phyloP scores from a whole-genome alignment of 2,797 vertebrate species.

The Acanthis flammea region DNA sequence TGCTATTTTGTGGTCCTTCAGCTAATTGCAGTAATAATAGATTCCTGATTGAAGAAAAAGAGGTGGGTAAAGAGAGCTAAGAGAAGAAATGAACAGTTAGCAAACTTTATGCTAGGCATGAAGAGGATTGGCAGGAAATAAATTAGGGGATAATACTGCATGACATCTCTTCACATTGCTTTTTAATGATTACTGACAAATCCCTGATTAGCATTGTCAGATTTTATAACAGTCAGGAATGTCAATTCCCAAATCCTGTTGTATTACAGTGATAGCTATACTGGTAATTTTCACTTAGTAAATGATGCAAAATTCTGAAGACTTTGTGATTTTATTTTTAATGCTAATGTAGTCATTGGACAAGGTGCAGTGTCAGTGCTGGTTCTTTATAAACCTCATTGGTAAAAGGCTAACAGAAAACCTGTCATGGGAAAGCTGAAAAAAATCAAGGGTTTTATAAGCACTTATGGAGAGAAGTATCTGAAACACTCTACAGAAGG shows the following conservation, averaged over 20 bases:
- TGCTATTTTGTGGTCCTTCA: background rate
- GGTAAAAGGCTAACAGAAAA: background rate
- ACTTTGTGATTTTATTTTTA: background rate
- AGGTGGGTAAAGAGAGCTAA: background rate
- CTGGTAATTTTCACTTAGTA: background rate
- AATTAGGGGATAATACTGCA: background rate
- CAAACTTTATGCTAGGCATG: background rate
- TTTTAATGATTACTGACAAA: background rate
- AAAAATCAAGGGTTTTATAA: background rate
- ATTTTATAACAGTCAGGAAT: background rate
- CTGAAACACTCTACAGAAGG: background rate
- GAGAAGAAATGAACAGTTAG: background rate
- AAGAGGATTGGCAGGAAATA: background rate
- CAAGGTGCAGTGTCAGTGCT: background rate
- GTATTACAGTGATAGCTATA: background rate
- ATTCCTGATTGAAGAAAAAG: background rate
- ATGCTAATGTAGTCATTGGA: background rate
- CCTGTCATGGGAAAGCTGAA: background rate
- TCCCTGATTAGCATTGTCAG: background rate
- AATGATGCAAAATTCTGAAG: background rate
- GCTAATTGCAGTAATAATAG: background rate
- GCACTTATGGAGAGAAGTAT: background rate
- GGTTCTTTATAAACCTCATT: background rate
- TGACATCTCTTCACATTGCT: background rate
- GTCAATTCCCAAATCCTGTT: background rate